phyloP scores from a whole-genome alignment of 92 coral and sea anemone genomes.

The Phymanthus crucifer region DNA sequence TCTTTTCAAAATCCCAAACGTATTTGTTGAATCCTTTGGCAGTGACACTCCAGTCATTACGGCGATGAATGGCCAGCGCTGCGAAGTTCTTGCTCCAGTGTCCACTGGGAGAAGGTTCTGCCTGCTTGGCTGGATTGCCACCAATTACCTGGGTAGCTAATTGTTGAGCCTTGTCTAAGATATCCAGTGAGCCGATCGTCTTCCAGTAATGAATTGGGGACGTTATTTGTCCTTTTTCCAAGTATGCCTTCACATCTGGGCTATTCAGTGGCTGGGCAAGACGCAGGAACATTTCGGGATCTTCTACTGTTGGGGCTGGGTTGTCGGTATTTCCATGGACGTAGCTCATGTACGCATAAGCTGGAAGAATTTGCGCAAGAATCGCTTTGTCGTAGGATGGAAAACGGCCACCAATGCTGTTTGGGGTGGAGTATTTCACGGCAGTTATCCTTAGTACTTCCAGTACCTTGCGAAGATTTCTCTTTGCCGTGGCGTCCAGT shows the following conservation, averaged over 20 bases:
- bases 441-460: slow-evolving; percentile 51
- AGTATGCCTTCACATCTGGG: slow-evolving; percentile 12
- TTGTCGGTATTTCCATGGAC: not conserved
- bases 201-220: slow-evolving; percentile 15
- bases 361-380: slow-evolving; percentile 39
- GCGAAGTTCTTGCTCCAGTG: slow-evolving; percentile 74
- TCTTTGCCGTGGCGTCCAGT: slow-evolving; percentile 15
- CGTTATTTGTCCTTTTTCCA: slow-evolving; percentile 11
- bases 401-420: slow-evolving; percentile 55
- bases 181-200: slow-evolving; percentile 37
- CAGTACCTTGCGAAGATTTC: slow-evolving; percentile 57
- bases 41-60: slow-evolving; percentile 69
- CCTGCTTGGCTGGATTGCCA: not conserved
- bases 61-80: slow-evolving; percentile 61
- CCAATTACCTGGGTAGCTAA: not conserved
- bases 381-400: slow-evolving; percentile 37
- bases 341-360: slow-evolving; percentile 57
- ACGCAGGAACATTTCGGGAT: slow-evolving; percentile 42
- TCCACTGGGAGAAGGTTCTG: slow-evolving; percentile 54
- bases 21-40: slow-evolving; percentile 65
- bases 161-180: no score
- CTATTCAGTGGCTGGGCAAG: slow-evolving; percentile 25
- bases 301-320: slow-evolving; percentile 17
- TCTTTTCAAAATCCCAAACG: slow-evolving; percentile 63
- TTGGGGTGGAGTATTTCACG: slow-evolving; percentile 72